These are phyloP conservation scores for Semicossyphus pulcher DNA, from an alignment of 2,113 vertebrate species.

Conservation along the genomic window DNA sequence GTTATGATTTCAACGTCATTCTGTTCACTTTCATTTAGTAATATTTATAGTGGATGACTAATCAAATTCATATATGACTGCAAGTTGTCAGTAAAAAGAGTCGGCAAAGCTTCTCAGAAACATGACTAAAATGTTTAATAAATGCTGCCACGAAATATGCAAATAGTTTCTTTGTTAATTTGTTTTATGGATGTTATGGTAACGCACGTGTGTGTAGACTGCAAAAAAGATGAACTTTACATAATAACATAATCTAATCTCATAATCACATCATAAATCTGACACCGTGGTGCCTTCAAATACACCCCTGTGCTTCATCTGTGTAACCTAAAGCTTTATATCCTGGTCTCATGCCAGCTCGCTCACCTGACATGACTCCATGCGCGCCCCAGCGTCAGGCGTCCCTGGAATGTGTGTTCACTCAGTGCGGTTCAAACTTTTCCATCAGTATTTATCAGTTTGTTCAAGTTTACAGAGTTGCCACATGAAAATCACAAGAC, in stretches of 20 bases:
- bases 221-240: too few relatives aligned
- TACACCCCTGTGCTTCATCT: not conserved
- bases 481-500: not conserved
- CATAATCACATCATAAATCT: slow-evolving; percentile 5
- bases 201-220: not conserved
- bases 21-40: slow-evolving; percentile 64
- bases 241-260: too few relatives aligned
- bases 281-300: not conserved
- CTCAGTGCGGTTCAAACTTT: slow-evolving; percentile 39
- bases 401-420: slow-evolving; percentile 65
- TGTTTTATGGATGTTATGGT: slow-evolving; percentile 3
- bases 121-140: slow-evolving; percentile 31
- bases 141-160: slow-evolving; percentile 36
- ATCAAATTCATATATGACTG: slow-evolving; percentile 58
- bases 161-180: slow-evolving; percentile 38
- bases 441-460: slow-evolving; percentile 45
- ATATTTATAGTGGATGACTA: slow-evolving; percentile 64
- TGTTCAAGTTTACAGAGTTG: slow-evolving; percentile 19
- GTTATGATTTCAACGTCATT: slow-evolving; percentile 44
- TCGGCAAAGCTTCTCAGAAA: slow-evolving; percentile 52
- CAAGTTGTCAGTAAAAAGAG: slow-evolving; percentile 35
- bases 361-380: slow-evolving; percentile 75
- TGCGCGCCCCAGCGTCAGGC: slow-evolving; percentile 40
- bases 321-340: slow-evolving; percentile 56
- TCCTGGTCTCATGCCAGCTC: slow-evolving; percentile 55